Evolutionary conservation across 2,888 invertebrate species (phyloP).

Genomic region (Emmelina monodactyla): DNA sequence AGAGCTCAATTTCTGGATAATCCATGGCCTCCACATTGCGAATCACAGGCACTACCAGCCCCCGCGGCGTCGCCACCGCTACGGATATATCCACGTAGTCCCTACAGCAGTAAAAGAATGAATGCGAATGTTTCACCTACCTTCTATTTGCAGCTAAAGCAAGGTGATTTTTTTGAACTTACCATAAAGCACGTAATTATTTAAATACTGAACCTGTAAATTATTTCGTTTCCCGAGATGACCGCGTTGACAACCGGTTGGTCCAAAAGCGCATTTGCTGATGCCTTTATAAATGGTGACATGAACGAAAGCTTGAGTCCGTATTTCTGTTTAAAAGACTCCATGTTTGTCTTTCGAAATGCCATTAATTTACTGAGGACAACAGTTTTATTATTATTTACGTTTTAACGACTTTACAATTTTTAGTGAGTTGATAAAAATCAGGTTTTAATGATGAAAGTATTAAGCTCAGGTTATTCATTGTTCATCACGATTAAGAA

Average conservation of each 20-base stretch:
- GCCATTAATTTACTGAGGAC: constrained; percentile 89
- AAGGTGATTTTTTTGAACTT: too few relatives aligned
- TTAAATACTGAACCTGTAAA: constrained; percentile 48
- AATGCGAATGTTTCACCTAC: too few relatives aligned
- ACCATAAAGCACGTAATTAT: too few relatives aligned
- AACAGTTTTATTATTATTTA: too few relatives aligned
- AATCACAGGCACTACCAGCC: constrained; percentile 95
- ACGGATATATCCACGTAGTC: constrained; percentile 99
- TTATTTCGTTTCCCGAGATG: constrained; percentile 83
- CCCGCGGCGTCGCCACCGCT: constrained; percentile 98
- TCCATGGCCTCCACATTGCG: constrained; percentile 95
- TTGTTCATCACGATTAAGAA: too few relatives aligned
- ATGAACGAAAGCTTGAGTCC: constrained; percentile 97
- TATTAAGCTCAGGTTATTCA: too few relatives aligned
- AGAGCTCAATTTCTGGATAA: constrained; percentile 93
- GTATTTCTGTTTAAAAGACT: constrained; percentile 91
- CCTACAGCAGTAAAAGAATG: constrained; percentile 45
- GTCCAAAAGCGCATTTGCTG: constrained; percentile 95
- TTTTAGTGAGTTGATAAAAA: too few relatives aligned
- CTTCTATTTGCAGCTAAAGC: not conserved
- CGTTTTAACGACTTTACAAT: too few relatives aligned
- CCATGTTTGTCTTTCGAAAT: constrained; percentile 89
- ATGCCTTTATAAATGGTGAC: constrained; percentile 97
- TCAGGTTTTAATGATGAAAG: too few relatives aligned
- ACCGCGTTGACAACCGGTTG: constrained; percentile 98